A percentile compares a stretch with the other conserved stretches of the same genome.
These are phyloP conservation scores for Holothuria scabra DNA, from an alignment of 53 echinoderm and acorn worm species.

Conservation along the genomic window DNA sequence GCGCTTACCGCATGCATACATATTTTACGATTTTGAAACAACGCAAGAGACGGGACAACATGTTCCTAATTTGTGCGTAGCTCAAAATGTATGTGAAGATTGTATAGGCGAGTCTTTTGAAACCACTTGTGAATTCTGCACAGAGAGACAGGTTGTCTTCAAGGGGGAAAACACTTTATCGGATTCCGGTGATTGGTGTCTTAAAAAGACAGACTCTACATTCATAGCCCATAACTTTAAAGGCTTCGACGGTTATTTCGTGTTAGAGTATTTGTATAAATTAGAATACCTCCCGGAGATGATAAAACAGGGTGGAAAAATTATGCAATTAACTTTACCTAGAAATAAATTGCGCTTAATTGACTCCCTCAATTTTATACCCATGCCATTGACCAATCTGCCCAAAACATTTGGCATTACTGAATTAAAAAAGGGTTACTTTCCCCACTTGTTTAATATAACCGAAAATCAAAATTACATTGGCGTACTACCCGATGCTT, in stretches of 20 bases:
- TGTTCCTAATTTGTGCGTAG: constrained; percentile 1
- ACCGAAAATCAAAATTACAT: constrained; percentile 42
- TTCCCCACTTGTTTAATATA: constrained; percentile 51
- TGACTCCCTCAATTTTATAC: constrained; percentile 52
- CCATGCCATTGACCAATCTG: constrained; percentile 53
- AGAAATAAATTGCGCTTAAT: constrained; percentile 34
- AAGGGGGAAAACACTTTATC: constrained; percentile 4
- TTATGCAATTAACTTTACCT: constrained; percentile 39
- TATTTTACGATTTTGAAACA: constrained; percentile 19
- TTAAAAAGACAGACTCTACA: constrained; percentile 2
- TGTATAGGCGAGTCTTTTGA: constrained; percentile 33
- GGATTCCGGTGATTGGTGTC: constrained; percentile 33
- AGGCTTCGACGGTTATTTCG: constrained; percentile 44
- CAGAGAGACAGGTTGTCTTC: constrained; percentile 33
- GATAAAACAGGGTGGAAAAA: constrained; percentile 19
- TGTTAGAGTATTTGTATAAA: constrained; percentile 27
- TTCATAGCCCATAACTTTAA: constrained; percentile 49
- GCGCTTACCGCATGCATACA: too few relatives aligned
- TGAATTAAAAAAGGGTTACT: constrained; percentile 49
- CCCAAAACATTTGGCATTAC: constrained; percentile 49
- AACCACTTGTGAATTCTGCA: neutral
- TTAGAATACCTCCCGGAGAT: constrained; percentile 27
- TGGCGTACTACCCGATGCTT: constrained; percentile 34
- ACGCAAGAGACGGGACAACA: constrained; percentile 29
- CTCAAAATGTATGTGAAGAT: constrained; percentile 19